Base-by-base conservation (phyloP, 2,888 invertebrate genomes). In the Macrosoma leucophasiata region DNA sequence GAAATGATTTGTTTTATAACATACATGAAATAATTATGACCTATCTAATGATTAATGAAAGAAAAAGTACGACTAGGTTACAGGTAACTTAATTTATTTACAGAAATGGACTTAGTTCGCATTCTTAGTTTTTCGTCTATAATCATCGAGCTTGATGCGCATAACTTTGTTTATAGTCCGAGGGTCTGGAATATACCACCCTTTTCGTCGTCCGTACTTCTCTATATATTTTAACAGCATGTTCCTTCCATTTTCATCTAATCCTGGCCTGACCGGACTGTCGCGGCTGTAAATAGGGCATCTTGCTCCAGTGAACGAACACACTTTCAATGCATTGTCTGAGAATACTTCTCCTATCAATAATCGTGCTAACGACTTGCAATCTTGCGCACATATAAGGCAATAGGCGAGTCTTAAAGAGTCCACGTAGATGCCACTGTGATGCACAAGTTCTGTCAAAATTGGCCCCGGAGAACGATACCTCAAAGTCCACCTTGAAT, bases 281-380 rank as follows among this genome's bases (percentile, higher is more conserved):
- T 4, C 2, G 9, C 1, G 7, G n/a, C n/a, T n/a, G 15, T 18
- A 28, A 28, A 13, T 11, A 20, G 10, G 8, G 29, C 17, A 14
- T 29, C 6, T 29, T 18, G 29, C 29, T 3, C 29, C 29, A 19
- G 29, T 29, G 8, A 18, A 10, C 29, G 29, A 29, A 13, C 13
- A 29, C 8, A 29, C 29, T 13, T 18, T 29, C 8, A 29, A 10
- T 6, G 29, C 29, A 10, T 10, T 29, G 18, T 29, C 29, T 18
- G 29, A 19, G 20, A 29, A 29, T 12, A 29, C 29, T 19, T 29
- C 29, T 20, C 3, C 11, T 20, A 29, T 29, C 29, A 29, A 29
- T 13, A 29, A 29, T 10, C 29, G 19, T 10, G 29, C 10, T 29
- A 19, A 29, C 5, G 29, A 29, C 29, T 19, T 29, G 20, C 29